Evolutionary conservation across 2,113 vertebrate species (phyloP).

Genomic region (Micromys minutus): DNA sequence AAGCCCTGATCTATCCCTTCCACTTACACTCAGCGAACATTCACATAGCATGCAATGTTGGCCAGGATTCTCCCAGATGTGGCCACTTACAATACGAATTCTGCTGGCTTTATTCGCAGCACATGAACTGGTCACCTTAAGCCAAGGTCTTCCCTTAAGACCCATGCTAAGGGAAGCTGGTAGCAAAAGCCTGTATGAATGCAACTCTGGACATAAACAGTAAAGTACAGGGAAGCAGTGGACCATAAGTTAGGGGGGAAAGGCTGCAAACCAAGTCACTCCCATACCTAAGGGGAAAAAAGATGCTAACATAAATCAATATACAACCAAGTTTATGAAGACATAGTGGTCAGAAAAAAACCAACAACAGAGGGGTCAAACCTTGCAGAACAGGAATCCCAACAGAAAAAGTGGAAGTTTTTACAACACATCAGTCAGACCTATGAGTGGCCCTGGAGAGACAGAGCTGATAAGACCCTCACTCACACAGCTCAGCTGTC

Average conservation of each 20-base stretch:
- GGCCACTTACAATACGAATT: too few relatives aligned
- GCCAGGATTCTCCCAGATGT: background rate
- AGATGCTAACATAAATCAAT: background rate
- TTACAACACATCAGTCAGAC: background rate
- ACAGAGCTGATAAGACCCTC: background rate
- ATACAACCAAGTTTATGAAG: background rate
- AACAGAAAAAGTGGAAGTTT: background rate
- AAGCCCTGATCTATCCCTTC: background rate
- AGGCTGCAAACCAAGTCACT: background rate
- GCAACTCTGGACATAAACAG: background rate
- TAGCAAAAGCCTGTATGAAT: background rate
- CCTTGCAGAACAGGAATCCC: background rate
- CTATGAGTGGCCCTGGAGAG: accelerated
- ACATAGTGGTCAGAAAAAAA: background rate
- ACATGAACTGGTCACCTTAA: background rate
- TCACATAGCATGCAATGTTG: background rate
- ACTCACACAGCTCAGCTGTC: background rate
- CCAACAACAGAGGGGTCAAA: background rate
- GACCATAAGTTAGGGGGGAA: background rate
- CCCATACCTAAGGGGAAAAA: background rate
- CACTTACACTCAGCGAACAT: too few relatives aligned
- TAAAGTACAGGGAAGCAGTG: background rate
- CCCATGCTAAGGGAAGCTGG: background rate
- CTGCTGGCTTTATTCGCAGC: background rate
- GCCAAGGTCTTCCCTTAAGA: too few relatives aligned